These are phyloP conservation scores for Caenorhabditis sp. DNA, from an alignment of 2,888 invertebrate genomes.

Conservation along the genomic window DNA sequence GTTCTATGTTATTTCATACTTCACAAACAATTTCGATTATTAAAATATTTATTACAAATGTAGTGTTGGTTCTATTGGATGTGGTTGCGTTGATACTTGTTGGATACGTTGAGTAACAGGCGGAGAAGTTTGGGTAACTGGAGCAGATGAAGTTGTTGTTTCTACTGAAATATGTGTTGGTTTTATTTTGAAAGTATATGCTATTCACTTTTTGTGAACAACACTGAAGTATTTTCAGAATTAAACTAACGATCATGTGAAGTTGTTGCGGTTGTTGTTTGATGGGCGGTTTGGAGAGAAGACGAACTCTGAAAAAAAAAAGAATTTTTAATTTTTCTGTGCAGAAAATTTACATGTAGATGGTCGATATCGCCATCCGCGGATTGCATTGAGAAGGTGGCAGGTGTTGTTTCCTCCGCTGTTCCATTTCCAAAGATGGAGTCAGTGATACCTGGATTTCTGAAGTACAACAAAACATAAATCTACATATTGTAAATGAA, in stretches of 20 bases:
- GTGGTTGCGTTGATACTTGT: conserved; percentile 23
- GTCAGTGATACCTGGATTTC: conserved; percentile 14
- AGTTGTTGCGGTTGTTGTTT: neutral
- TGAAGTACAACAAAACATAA: neutral
- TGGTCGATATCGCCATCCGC: neutral
- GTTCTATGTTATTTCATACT: too few species aligned
- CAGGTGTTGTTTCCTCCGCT: neutral
- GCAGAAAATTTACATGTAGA: neutral
- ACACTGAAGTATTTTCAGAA: neutral
- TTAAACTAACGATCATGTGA: neutral
- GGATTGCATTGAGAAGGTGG: neutral
- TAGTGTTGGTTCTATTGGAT: conserved; percentile 36
- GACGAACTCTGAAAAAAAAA: neutral
- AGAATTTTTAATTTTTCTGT: neutral
- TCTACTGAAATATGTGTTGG: conserved; percentile 2
- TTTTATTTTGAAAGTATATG: too few species aligned
- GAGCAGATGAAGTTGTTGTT: neutral
- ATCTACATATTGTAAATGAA: neutral
- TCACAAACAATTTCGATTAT: neutral
- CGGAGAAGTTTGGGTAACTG: conserved; percentile 9
- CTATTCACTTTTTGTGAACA: too few species aligned
- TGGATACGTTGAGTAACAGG: conserved; percentile 9
- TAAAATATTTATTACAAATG: conserved; percentile 13
- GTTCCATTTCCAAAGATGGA: neutral
- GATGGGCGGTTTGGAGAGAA: neutral